Base-by-base conservation (phyloP, 1,140 invertebrate genomes). In the Tribolium madens region DNA sequence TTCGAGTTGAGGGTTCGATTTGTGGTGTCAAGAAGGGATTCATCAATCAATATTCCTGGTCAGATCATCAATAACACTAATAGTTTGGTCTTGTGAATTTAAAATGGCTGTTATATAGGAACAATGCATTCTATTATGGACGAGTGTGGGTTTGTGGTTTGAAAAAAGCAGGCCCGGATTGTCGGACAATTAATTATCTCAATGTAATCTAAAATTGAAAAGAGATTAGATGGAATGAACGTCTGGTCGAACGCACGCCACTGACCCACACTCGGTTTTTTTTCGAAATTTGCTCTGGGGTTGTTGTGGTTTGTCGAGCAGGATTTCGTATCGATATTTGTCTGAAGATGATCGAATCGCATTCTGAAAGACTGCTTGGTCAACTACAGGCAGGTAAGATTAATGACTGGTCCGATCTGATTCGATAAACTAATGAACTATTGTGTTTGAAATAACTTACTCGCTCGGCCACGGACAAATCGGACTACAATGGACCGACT, bases 381-480 rank as follows among this genome's bases (percentile, higher is more conserved):
- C 71, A 53, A 73, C 48, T 73, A 31, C 48, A 76, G 69, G 17
- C 69, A 74, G 69, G 73, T 73, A 83, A 82, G 83, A 84, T 84
- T 83, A 84, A 84, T 84, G 82, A 82, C 81, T 79, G 79, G 69
- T 73, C 76, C 82, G 83, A 83, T 83, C 81, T 83, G 81, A 84
- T 83, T 83, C 82, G 83, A 84, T 84, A 84, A 84, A 84, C 83
- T 84, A 84, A 84, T 84, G 83, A 84, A 84, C 79, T 84, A 84
- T 84, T 84, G 83, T 84, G 82, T 83, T 82, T 81, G 79, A 83
- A 84, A 84, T 84, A 83, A 83, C 80, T 82, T 79, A 83, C 78
- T 82, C 79, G 76, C 75, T 80, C 73, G 57, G 46, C 69, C 72
- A 76, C 72, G 75, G 75, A 79, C 79, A 80, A 81, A 82, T 82